Conservation (phyloP, 2,888 invertebrate genomes). For the Lithophane socia region DNA sequence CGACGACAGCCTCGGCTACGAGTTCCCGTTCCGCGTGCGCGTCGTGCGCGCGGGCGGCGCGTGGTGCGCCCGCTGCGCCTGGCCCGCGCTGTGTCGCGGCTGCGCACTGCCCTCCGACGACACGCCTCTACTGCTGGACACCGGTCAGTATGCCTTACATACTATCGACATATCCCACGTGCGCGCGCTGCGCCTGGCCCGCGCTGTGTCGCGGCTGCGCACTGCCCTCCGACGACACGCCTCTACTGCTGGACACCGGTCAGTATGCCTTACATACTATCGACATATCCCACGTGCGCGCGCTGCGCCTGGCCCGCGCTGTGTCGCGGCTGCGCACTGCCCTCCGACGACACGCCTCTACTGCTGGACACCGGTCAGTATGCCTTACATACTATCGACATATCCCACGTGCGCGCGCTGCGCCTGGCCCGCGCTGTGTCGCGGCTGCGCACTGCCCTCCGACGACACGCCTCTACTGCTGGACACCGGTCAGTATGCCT, state of each 20-base stretch:
- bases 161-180: constrained; percentile 74
- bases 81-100: constrained; percentile 96
- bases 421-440: constrained; percentile 95
- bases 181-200: constrained; percentile 95
- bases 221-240: constrained; percentile 90
- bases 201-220: constrained; percentile 96
- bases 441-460: constrained; percentile 94
- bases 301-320: constrained; percentile 95
- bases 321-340: constrained; percentile 96
- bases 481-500: constrained; percentile 33
- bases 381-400: no score
- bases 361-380: constrained; percentile 41
- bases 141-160: constrained; percentile 25
- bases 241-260: constrained; percentile 60
- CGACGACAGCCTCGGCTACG: constrained; percentile 97
- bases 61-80: constrained; percentile 94
- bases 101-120: constrained; percentile 92
- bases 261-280: background rate
- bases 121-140: constrained; percentile 72
- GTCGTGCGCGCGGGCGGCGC: constrained; percentile 93
- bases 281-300: constrained; percentile 90
- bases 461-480: constrained; percentile 75
- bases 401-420: constrained; percentile 94
- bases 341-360: constrained; percentile 82
- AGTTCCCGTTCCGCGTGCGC: constrained; percentile 97